Evolutionary conservation across 2,888 invertebrate genomes (phyloP).

Genomic region (Pristionchus maxplancki): DNA sequence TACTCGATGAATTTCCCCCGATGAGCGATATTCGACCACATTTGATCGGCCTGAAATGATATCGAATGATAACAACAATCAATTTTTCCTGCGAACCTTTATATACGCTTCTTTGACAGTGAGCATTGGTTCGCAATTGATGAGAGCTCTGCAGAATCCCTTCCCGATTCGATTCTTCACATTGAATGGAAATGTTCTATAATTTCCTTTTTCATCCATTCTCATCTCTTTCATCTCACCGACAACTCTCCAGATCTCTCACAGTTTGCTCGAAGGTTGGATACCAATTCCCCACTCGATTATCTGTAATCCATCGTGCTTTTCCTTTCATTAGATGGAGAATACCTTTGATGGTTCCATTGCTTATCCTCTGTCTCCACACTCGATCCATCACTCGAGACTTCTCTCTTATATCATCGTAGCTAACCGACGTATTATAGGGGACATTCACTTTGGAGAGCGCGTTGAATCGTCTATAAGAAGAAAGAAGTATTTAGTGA

Average conservation of each 20-base stretch:
- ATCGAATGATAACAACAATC: background rate
- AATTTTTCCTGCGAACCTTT: background rate
- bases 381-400: constrained; percentile 7
- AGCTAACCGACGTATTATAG: constrained; percentile 20
- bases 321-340: background rate
- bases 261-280: constrained; percentile 40
- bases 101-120: constrained; percentile 35
- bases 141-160: constrained; percentile 41
- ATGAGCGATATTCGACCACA: constrained; percentile 45
- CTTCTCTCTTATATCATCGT: background rate
- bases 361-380: constrained; percentile 5
- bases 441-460: constrained; percentile 36
- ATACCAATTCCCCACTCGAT: constrained; percentile 39
- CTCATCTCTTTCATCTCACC: background rate
- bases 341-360: constrained; percentile 31
- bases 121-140: constrained; percentile 49
- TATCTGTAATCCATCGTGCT: background rate
- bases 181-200: constrained; percentile 28
- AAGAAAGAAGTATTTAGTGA: background rate
- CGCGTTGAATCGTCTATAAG: constrained; percentile 42
- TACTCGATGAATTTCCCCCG: constrained; percentile 41
- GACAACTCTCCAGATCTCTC: constrained; percentile 47
- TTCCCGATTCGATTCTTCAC: constrained; percentile 27
- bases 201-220: background rate
- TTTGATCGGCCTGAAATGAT: constrained; percentile 27